Percentiles rank a stretch among this genome's conserved stretches.
These are phyloP conservation scores for Aporophyla nigra DNA, from an alignment of 2,888 invertebrate species.

Conservation along the genomic window DNA sequence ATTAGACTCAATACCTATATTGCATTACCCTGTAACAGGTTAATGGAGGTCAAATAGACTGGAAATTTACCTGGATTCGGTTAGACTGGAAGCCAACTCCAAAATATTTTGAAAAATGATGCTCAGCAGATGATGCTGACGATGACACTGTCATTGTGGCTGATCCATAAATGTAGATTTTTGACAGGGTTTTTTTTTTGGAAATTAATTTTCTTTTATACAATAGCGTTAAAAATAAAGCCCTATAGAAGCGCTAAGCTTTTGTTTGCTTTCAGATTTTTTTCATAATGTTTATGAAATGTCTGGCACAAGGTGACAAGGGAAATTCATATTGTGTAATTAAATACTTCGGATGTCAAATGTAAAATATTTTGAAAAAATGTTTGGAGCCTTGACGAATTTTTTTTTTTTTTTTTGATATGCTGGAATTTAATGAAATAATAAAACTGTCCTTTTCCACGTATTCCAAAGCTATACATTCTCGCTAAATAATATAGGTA, in stretches of 20 bases:
- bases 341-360: not conserved
- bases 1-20: too few relatives aligned
- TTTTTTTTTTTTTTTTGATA: not conserved
- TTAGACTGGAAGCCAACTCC: not conserved
- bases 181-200: not conserved
- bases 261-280: constrained; percentile 26
- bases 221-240: not conserved
- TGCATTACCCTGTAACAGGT: not conserved
- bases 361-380: not conserved
- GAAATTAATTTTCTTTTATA: constrained; percentile 13
- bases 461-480: too few relatives aligned
- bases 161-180: constrained; percentile 16
- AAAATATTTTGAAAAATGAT: not conserved
- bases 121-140: too few relatives aligned
- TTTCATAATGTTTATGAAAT: constrained; percentile 16
- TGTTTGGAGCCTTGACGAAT: not conserved
- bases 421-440: not conserved
- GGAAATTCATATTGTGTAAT: constrained; percentile 8
- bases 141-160: constrained; percentile 2
- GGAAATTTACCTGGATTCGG: not conserved
- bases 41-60: not conserved
- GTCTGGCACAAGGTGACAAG: constrained; percentile 15
- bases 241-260: not conserved
- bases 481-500: not conserved
- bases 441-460: not conserved